phyloP scores from a whole-genome alignment of 1,140 invertebrate genomes.

The Telenomus remus region DNA sequence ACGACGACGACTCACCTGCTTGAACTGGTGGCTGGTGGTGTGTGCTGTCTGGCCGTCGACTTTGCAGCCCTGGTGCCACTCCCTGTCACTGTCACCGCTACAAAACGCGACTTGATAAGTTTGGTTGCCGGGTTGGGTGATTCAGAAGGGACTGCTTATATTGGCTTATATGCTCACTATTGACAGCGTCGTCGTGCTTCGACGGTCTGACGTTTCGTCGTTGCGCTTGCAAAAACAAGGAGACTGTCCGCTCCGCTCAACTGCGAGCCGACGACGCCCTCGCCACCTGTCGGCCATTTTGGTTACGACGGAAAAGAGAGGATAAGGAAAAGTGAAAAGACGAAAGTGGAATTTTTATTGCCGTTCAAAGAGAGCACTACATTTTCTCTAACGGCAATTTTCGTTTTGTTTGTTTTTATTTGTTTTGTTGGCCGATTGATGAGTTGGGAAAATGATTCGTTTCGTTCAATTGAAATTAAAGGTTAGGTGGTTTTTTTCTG shows the following conservation, averaged over 20 bases:
- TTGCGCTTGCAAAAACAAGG: neutral
- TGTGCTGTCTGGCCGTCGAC: neutral
- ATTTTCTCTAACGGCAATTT: neutral
- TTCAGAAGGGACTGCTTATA: neutral
- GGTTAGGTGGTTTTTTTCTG: no score
- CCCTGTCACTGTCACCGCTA: neutral
- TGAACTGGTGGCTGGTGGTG: neutral
- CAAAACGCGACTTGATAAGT: neutral
- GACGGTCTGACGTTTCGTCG: conserved; percentile 1
- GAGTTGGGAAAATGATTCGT: no score
- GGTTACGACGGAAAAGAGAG: neutral
- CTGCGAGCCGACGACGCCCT: neutral
- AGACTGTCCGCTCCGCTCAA: neutral
- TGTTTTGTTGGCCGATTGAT: neutral
- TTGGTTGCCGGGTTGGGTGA: no score
- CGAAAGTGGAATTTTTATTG: conserved; percentile 3
- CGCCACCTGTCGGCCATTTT: neutral
- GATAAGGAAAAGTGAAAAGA: neutral
- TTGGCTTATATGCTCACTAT: neutral
- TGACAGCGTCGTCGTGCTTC: neutral
- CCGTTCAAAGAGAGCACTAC: neutral
- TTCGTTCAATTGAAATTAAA: no score
- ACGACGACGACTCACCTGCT: conserved; percentile 9
- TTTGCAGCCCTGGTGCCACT: neutral
- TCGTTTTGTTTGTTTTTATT: neutral